These are phyloP conservation scores for Allygus modestus DNA, from an alignment of 2,888 invertebrate genomes.

Conservation along the genomic window DNA sequence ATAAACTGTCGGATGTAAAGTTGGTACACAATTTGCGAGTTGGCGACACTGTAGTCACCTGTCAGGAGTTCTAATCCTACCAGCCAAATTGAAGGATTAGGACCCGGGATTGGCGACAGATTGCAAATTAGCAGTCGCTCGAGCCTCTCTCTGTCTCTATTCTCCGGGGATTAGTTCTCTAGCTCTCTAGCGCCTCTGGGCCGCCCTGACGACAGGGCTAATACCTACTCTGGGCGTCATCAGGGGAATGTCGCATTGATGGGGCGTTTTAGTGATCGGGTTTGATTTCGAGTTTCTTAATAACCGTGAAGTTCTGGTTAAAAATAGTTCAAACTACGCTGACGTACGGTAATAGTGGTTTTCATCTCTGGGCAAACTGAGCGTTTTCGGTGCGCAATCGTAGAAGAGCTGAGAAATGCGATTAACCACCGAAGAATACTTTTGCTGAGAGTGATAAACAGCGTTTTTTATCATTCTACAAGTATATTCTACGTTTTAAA, in stretches of 20 bases:
- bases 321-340: no score
- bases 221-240: background rate
- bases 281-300: background rate
- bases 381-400: no score
- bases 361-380: no score
- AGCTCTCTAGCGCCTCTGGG: background rate
- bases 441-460: no score
- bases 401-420: no score
- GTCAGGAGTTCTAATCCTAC: conserved; percentile 36
- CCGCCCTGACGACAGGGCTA: background rate
- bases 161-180: conserved; percentile 19
- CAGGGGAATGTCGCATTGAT: background rate
- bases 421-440: no score
- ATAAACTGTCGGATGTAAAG: conserved; percentile 49
- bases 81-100: conserved; percentile 66
- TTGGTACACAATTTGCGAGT: conserved; percentile 53
- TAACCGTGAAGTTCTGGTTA: no score
- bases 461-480: no score
- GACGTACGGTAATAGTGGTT: no score
- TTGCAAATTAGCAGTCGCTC: conserved; percentile 62
- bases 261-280: background rate
- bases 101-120: conserved; percentile 58
- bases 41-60: conserved; percentile 49
- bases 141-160: conserved; percentile 10
- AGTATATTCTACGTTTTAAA: no score